Percentiles rank a stretch among this genome's conserved stretches.
These are phyloP conservation scores for Urocyon cinereoargenteus DNA, from an alignment of 2,797 vertebrate genomes.

Conservation along the genomic window DNA sequence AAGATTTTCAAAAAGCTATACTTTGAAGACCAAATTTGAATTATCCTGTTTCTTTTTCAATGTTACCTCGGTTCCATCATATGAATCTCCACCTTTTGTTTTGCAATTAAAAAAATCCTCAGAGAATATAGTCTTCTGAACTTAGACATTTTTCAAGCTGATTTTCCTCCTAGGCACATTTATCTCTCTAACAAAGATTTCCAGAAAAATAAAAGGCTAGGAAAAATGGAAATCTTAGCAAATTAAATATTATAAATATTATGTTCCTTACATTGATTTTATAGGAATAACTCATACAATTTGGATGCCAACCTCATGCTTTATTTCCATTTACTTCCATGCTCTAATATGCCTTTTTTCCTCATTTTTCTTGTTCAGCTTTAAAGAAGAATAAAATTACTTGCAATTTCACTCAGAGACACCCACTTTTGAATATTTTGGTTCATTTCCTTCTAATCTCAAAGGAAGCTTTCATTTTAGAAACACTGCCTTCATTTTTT, in stretches of 20 bases:
- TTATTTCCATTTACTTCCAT: neutral
- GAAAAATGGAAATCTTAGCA: neutral
- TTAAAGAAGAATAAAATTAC: constrained; percentile 5
- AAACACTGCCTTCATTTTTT: neutral
- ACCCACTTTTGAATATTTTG: neutral
- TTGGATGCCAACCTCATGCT: neutral
- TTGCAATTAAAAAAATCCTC: neutral
- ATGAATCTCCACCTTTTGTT: neutral
- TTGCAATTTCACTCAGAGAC: neutral
- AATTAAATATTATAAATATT: constrained; percentile 31
- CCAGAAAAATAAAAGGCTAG: neutral
- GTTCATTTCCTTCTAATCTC: neutral
- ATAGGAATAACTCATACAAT: neutral
- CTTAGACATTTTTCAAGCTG: neutral
- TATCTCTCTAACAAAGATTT: constrained; percentile 36
- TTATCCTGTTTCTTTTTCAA: neutral
- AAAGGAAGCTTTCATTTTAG: constrained; percentile 33
- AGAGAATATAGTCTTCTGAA: neutral
- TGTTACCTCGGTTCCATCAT: neutral
- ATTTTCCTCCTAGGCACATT: neutral
- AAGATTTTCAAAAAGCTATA: neutral
- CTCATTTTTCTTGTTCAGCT: neutral
- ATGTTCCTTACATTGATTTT: neutral
- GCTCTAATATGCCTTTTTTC: neutral
- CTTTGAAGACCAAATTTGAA: neutral